Base-by-base conservation (phyloP, 2,888 invertebrate genomes). In the Drosophila neoperkinsi region DNA sequence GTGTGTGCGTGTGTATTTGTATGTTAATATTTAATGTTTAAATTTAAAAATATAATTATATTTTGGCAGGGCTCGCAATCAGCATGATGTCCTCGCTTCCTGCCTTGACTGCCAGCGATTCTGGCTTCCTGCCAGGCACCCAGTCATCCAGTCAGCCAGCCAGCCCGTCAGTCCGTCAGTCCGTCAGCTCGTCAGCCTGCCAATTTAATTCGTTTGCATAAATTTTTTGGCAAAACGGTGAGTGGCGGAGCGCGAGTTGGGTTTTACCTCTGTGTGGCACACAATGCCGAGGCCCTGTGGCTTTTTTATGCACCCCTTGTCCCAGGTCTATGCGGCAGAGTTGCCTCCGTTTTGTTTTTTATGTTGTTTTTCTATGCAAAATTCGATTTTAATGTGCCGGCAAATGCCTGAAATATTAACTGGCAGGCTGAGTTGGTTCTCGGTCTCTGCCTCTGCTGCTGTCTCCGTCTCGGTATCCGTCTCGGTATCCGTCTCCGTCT, bases 171-270 rank as follows among this genome's bases (percentile, higher is more conserved):
- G 3, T 13, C 7, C 7, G 21, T 7, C 46, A 21, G 25, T 16
- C 50, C 5, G 31, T 25, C 55, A 55, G 71, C 36, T 43, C 49
- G 52, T 68, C 72, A 58, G 74, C 70, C 83, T 84, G 88, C 82
- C 88, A 88, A 84, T 84, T 85, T 85, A 85, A 88, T 88, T 88
- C 84, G 84, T 85, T 88, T 88, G 88, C 88, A 84, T 84, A 84
- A 70, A 88, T 84, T 88, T 82, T 82, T 78, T 46, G 69, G 63
- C 43, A 56, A 33, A 4, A 25, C 0, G 28, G 18, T 21, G 25
- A 18, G 25, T 21, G 21, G 28, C 1, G 10, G n/a, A 10, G 36
- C 0, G 4, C 21, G 28, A 31, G 13, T n/a, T 25, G 46, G 21
- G 36, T 3, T 21, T 58, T 53, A 52, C 34, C 34, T n/a, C 58